phyloP scores from a whole-genome alignment of 2,888 invertebrate species.

The Cartodere bifasciata region DNA sequence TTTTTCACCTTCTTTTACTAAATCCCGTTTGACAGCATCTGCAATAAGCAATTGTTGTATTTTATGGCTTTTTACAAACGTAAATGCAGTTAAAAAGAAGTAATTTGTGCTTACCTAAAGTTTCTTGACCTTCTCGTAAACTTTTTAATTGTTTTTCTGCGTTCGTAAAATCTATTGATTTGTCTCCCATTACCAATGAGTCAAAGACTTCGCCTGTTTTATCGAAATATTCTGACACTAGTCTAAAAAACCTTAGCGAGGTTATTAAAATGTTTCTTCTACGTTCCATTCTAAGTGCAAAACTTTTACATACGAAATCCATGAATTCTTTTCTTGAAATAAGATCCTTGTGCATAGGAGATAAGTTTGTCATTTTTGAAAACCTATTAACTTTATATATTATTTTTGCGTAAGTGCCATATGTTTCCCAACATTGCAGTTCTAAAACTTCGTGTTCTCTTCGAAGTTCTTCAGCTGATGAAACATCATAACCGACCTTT shows the following conservation, averaged over 20 bases:
- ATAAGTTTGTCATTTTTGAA: slow-evolving; percentile 34
- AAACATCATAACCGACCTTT: slow-evolving; percentile 59
- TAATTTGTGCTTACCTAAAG: slow-evolving; percentile 39
- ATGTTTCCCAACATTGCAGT: slow-evolving; percentile 64
- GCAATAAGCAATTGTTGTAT: slow-evolving; percentile 11
- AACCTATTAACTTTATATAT: slow-evolving; percentile 56
- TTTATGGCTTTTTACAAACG: not conserved
- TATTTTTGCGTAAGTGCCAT: slow-evolving; percentile 65
- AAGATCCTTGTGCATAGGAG: slow-evolving; percentile 44
- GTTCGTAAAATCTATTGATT: slow-evolving; percentile 42
- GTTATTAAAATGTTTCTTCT: slow-evolving; percentile 61
- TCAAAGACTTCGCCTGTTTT: slow-evolving; percentile 55
- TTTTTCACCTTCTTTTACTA: slow-evolving; percentile 62
- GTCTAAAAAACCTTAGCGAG: slow-evolving; percentile 60
- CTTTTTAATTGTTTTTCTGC: slow-evolving; percentile 44
- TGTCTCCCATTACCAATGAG: slow-evolving; percentile 49
- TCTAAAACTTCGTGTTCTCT: slow-evolving; percentile 64
- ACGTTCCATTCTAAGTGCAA: slow-evolving; percentile 59
- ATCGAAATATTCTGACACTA: slow-evolving; percentile 61
- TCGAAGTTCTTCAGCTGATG: slow-evolving; percentile 58
- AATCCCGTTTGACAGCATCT: slow-evolving; percentile 55
- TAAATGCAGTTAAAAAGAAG: not conserved
- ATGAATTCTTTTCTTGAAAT: slow-evolving; percentile 65
- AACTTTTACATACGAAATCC: slow-evolving; percentile 69
- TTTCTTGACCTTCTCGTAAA: slow-evolving; percentile 46